These are phyloP conservation scores for Erebia epiphron DNA, from an alignment of 2,888 invertebrate species.

Conservation along the genomic window DNA sequence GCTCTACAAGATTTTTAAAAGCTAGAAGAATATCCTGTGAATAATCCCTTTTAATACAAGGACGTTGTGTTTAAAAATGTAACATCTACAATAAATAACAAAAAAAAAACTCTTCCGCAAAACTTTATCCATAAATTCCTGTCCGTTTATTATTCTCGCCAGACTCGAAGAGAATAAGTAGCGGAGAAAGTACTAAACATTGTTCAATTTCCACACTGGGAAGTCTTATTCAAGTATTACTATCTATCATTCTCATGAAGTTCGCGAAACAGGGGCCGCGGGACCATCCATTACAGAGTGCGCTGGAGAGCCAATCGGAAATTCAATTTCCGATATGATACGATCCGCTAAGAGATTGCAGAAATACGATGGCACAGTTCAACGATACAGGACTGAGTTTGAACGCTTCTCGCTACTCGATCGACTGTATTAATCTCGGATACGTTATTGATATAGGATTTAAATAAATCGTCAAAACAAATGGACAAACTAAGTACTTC, in stretches of 20 bases:
- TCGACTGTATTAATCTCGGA: conserved; percentile 33
- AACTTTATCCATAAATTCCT: conserved; percentile 28
- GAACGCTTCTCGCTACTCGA: conserved; percentile 36
- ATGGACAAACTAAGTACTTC: no score
- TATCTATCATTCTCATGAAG: conserved; percentile 62
- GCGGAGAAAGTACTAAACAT: conserved; percentile 41
- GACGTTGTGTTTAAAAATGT: neutral
- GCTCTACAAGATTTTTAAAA: no score
- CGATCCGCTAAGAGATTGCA: conserved; percentile 74
- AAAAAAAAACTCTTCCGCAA: conserved; percentile 18
- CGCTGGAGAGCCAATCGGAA: conserved; percentile 69
- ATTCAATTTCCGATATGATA: conserved; percentile 75
- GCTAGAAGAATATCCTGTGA: no score
- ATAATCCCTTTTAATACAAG: no score
- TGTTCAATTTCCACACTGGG: conserved; percentile 48
- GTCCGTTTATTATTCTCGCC: conserved; percentile 29
- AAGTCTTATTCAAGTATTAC: conserved; percentile 51
- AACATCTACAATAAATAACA: conserved; percentile 23
- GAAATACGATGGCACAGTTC: conserved; percentile 56
- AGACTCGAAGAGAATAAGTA: conserved; percentile 23
- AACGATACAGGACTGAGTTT: conserved; percentile 49
- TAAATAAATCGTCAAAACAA: no score
- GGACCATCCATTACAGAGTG: conserved; percentile 60
- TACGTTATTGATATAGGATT: no score
- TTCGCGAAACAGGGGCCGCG: conserved; percentile 55